These are phyloP conservation scores for Rhodophaea formosa DNA, from an alignment of 2,888 invertebrate species.

Conservation along the genomic window DNA sequence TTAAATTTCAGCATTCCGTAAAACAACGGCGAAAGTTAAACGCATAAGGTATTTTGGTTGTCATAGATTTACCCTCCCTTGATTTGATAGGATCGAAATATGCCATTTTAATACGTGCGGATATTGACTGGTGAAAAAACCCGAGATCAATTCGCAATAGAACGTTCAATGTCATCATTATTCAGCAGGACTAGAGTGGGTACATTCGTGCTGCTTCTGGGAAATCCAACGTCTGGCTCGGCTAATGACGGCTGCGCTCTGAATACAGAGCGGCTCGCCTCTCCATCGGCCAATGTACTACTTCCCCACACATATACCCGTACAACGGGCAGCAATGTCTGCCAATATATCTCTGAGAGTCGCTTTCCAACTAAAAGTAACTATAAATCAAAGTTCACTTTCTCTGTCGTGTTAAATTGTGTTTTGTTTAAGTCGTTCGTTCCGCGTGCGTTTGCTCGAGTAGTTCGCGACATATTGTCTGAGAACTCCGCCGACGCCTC, in stretches of 20 bases:
- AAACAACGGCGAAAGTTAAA: slow-evolving; percentile 76
- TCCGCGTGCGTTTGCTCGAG: slow-evolving; percentile 61
- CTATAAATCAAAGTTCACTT: slow-evolving; percentile 70
- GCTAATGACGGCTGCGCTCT: slow-evolving; percentile 69
- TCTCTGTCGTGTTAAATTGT: slow-evolving; percentile 60
- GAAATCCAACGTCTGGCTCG: slow-evolving; percentile 70
- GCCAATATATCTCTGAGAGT: slow-evolving; percentile 13
- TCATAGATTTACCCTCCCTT: slow-evolving; percentile 43
- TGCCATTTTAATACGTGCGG: not conserved
- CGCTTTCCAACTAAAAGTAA: slow-evolving; percentile 42
- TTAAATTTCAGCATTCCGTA: slow-evolving; percentile 79
- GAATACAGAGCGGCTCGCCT: slow-evolving; percentile 64
- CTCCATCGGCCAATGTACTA: slow-evolving; percentile 36
- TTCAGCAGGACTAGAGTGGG: slow-evolving; percentile 54
- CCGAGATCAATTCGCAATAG: slow-evolving; percentile 48
- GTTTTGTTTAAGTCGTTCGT: slow-evolving; percentile 68
- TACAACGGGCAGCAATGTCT: slow-evolving; percentile 3
- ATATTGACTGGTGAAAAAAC: slow-evolving; percentile 17
- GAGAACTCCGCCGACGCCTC: slow-evolving; percentile 75
- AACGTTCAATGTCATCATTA: slow-evolving; percentile 63
- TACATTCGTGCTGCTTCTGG: slow-evolving; percentile 61
- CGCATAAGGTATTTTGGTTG: slow-evolving; percentile 62
- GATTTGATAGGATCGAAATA: not conserved
- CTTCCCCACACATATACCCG: slow-evolving; percentile 12
- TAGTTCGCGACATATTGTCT: slow-evolving; percentile 78